Evolutionary conservation across 2,888 invertebrate species (phyloP).

Genomic region (Megalurothrips usitatus): DNA sequence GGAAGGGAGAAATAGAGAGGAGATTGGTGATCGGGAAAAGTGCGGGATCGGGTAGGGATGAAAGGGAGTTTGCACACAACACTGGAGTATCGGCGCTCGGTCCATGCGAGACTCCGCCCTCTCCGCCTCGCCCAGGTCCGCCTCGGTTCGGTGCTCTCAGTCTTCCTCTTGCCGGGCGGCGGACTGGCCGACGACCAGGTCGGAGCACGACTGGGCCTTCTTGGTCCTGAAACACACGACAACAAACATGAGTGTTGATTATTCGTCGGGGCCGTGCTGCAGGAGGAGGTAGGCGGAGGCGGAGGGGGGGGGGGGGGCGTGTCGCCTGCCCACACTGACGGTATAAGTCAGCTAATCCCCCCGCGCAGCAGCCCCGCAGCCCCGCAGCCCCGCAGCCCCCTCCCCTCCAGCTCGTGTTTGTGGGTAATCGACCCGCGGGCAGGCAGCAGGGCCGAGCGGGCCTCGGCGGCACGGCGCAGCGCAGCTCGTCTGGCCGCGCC

Average conservation of each 20-base stretch:
- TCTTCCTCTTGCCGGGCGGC: not conserved
- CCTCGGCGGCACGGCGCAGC: not conserved
- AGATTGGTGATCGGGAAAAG: constrained; percentile 2
- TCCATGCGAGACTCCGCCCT: not conserved
- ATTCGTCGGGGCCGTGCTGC: no score
- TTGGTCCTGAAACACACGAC: not conserved
- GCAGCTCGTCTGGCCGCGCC: not conserved
- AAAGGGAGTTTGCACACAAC: not conserved
- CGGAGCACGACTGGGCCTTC: constrained; percentile 21
- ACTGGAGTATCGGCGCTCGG: no score
- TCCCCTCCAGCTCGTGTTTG: not conserved
- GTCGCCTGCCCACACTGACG: not conserved
- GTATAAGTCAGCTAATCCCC: constrained; percentile 14
- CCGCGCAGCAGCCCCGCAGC: not conserved
- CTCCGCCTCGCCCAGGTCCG: not conserved
- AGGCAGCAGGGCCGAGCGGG: not conserved
- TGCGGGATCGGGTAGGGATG: not conserved
- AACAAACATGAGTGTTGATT: not conserved
- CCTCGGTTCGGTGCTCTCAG: not conserved
- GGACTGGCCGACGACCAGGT: not conserved
- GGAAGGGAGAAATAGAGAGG: not conserved
- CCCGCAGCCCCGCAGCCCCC: not conserved
- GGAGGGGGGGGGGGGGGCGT: not conserved
- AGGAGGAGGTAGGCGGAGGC: not conserved
- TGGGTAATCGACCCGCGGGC: not conserved